phyloP scores from a whole-genome alignment of 2,888 invertebrate genomes.

The Apotomis turbidana region DNA sequence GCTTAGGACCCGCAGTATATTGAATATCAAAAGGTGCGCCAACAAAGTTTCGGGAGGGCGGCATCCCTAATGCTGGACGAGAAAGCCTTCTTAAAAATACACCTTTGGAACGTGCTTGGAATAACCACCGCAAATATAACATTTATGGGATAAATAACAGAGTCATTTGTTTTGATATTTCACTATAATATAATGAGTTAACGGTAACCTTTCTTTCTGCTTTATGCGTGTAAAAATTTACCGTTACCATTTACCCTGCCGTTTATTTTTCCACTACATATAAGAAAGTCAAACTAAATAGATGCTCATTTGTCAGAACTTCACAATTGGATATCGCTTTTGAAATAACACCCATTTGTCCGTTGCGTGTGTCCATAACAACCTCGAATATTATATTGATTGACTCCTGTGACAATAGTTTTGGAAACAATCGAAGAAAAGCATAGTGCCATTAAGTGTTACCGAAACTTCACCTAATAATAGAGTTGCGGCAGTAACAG shows the following conservation, averaged over 20 bases:
- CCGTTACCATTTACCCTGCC: too few relatives aligned
- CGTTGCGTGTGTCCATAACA: not conserved
- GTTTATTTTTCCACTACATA: not conserved
- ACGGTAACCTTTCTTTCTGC: slow-evolving; percentile 32
- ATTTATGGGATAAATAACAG: slow-evolving; percentile 52
- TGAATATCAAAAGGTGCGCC: slow-evolving; percentile 83
- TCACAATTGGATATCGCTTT: not conserved
- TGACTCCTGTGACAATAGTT: slow-evolving; percentile 31
- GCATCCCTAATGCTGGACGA: slow-evolving; percentile 76
- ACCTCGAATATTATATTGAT: slow-evolving; percentile 37
- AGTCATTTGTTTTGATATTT: slow-evolving; percentile 48
- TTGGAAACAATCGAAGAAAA: slow-evolving; percentile 41
- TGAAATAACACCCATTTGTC: slow-evolving; percentile 1
- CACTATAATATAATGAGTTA: slow-evolving; percentile 43
- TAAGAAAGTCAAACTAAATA: not conserved
- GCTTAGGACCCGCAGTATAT: slow-evolving; percentile 80
- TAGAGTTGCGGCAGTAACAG: slow-evolving; percentile 43
- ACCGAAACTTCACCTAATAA: slow-evolving; percentile 45
- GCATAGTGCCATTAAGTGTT: slow-evolving; percentile 36
- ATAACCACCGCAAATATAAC: slow-evolving; percentile 65
- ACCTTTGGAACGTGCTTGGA: slow-evolving; percentile 78
- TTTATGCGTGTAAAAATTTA: not conserved
- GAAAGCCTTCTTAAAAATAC: slow-evolving; percentile 81
- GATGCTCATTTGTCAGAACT: too few relatives aligned
- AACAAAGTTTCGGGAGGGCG: slow-evolving; percentile 74